phyloP scores from a whole-genome alignment of 2,113 vertebrate species.

The Poeciliopsis prolifica region DNA sequence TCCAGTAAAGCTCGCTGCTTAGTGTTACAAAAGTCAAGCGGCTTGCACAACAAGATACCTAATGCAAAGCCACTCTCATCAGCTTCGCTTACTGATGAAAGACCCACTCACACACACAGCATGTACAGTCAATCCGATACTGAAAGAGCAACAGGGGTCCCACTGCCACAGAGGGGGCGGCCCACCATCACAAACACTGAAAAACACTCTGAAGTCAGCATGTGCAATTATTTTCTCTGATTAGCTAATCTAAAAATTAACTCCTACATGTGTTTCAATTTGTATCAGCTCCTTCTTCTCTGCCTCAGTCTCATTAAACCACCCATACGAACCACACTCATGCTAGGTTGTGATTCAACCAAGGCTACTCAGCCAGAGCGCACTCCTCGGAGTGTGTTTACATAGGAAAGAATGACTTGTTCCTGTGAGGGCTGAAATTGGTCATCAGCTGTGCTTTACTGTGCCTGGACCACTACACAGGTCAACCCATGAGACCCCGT shows the following conservation, averaged over 20 bases:
- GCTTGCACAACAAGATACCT: not conserved
- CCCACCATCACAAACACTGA: slow-evolving; percentile 36
- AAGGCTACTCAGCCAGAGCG: not conserved
- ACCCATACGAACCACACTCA: slow-evolving; percentile 6
- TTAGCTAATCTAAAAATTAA: slow-evolving; percentile 32
- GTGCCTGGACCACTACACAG: not conserved
- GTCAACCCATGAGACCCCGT: slow-evolving; percentile 28
- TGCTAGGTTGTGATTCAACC: slow-evolving; percentile 44
- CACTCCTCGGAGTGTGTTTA: slow-evolving; percentile 8
- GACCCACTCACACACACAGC: slow-evolving; percentile 11
- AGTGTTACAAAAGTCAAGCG: slow-evolving; percentile 4
- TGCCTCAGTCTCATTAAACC: slow-evolving; percentile 14
- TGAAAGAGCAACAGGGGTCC: slow-evolving; percentile 37
- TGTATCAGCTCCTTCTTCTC: slow-evolving; percentile 37
- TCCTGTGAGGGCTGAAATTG: slow-evolving; percentile 45
- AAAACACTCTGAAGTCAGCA: not conserved
- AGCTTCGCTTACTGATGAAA: slow-evolving; percentile 10
- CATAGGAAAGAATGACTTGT: slow-evolving; percentile 36
- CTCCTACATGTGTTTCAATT: slow-evolving; percentile 54
- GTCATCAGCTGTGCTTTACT: slow-evolving; percentile 41
- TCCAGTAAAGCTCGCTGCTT: slow-evolving; percentile 4
- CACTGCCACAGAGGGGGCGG: slow-evolving; percentile 12
- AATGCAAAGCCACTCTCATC: slow-evolving; percentile 7
- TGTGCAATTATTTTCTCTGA: slow-evolving; percentile 14
- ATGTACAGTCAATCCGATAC: slow-evolving; percentile 38